These are phyloP conservation scores for Calameuta pallipes DNA, from an alignment of 2,888 invertebrate genomes.

Conservation along the genomic window DNA sequence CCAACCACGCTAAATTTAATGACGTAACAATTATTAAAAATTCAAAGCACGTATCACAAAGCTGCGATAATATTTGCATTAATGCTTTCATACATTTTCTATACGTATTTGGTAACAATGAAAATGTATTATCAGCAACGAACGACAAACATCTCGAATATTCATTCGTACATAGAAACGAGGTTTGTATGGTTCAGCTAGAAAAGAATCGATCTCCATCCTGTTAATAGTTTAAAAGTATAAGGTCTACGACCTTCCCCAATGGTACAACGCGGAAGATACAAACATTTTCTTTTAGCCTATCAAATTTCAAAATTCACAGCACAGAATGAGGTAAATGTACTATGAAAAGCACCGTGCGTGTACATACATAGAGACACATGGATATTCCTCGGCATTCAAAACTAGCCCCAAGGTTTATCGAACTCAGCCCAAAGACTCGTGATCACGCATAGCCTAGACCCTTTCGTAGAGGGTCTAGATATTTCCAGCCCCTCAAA, in stretches of 20 bases:
- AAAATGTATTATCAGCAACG: neutral
- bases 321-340: neutral
- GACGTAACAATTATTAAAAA: too few species aligned
- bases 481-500: neutral
- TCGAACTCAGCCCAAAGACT: neutral
- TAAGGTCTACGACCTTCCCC: conserved; percentile 54
- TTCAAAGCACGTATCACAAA: neutral
- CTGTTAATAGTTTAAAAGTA: conserved; percentile 52
- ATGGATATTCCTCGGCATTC: neutral
- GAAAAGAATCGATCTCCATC: conserved; percentile 54
- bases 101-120: neutral
- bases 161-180: conserved; percentile 32
- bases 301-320: neutral
- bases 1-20: neutral
- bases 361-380: neutral
- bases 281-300: neutral
- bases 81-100: neutral
- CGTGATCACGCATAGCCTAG: neutral
- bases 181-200: conserved; percentile 47
- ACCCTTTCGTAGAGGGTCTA: neutral
- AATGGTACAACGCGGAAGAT: neutral
- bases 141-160: neutral
- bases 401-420: neutral
- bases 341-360: neutral
- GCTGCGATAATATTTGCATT: neutral